Base-by-base conservation (phyloP, 1,140 invertebrate genomes). In the Drosophila persimilis region DNA sequence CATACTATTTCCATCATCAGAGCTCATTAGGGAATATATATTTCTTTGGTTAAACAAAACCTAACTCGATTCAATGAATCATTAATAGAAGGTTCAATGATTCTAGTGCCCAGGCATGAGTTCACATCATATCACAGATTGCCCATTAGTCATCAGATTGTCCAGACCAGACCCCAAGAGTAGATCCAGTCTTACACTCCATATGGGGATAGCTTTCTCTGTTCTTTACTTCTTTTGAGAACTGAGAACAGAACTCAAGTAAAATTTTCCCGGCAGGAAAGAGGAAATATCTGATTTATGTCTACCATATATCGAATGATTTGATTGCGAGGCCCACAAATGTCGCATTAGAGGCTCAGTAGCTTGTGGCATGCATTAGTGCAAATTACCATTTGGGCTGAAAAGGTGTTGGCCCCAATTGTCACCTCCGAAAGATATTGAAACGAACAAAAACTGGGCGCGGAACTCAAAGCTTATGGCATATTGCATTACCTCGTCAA, bases 381-480 rank as follows among this genome's bases (percentile, higher is more conserved):
- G 67, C 60, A 80, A 77, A 84, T 84, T 86, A 73, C 73, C 74
- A 80, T 81, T 80, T 61, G 47, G 39, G 11, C 62, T 47, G 62
- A 70, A 77, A 80, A 86, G 81, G 72, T 86, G 80, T 85, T 86
- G 81, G 80, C 80, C 81, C 81, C 80, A 84, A 84, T 84, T 84
- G 80, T 84, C 80, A 84, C 80, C 80, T 84, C 66, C 53, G 45
- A 85, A 59, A 74, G 64, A 84, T 72, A 83, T 84, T 78, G 75
- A 60, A 59, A 64, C 58, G 75, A 47, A 35, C 2, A 35, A 72
- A 62, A 85, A 77, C 63, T 86, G 69, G 80, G 80, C 63, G 80
- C 70, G 80, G 81, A 74, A 86, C 84, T 74, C 58, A 13, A 17
- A 52, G 53, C 67, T 66, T 67, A 60, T 64, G 57, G 60, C 59